phyloP scores from a whole-genome alignment of 92 coral and sea anemone species.

The Bergia sp. region DNA sequence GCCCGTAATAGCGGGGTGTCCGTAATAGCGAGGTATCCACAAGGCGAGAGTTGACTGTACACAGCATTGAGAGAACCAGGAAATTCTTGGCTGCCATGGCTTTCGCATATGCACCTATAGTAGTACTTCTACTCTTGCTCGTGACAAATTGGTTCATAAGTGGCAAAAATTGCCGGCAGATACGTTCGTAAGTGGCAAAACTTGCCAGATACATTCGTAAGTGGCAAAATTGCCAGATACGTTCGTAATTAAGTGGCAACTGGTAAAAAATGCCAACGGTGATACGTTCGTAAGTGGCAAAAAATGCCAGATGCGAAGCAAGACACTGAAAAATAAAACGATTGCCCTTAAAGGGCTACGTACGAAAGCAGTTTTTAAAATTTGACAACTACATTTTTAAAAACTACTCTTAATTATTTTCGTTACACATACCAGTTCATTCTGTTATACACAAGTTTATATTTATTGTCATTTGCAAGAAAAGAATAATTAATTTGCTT shows the following conservation, averaged over 20 bases:
- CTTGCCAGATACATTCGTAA: background rate
- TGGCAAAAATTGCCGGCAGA: background rate
- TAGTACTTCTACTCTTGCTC: background rate
- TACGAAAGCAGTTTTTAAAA: no score
- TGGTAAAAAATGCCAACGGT: background rate
- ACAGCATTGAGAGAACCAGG: slow-evolving; percentile 24
- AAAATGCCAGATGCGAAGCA: background rate
- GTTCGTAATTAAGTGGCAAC: background rate
- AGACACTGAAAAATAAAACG: background rate
- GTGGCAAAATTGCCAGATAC: background rate
- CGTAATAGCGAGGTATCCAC: no score
- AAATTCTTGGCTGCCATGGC: slow-evolving; percentile 17
- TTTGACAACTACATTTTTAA: no score
- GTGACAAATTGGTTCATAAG: background rate
- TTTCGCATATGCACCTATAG: slow-evolving; percentile 20
- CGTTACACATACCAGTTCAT: no score
- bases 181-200: background rate
- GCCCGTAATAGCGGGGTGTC: no score
- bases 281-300: background rate
- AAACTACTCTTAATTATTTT: no score
- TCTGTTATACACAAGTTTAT: no score
- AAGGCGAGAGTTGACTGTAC: background rate
- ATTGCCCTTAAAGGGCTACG: background rate
- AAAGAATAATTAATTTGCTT: no score
- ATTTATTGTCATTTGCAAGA: no score